Base-by-base conservation (phyloP, 1,140 invertebrate species). In the Polyergus mexicanus region DNA sequence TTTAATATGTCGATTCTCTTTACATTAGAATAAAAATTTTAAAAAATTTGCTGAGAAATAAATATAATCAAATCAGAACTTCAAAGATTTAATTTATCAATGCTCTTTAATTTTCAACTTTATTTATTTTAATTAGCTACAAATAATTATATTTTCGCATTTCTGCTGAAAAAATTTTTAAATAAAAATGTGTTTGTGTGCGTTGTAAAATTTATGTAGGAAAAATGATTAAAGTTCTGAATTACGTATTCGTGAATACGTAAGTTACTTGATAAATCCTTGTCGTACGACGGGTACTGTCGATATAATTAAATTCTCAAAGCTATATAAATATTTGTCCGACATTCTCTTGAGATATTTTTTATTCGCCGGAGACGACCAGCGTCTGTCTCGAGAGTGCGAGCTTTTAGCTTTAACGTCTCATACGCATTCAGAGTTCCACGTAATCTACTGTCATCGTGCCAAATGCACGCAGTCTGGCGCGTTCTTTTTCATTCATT, bases 391-490 rank as follows among this genome's bases (percentile, higher is more conserved):
- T 28, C 66, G 32, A 51, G 41, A 71, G 22, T 47, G 41, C 13
- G 56, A 44, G 65, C 44, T 86, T 80, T 71, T 71, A 62, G 66
- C 38, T n/a, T n/a, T n/a, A 63, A 62, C 68, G 47, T 62, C 56
- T 62, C 68, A 16, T 28, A 22, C 8, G 25, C 62, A 66, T 84
- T 83, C 35, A 51, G 51, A 60, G n/a, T 75, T 75, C n/a, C 51
- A 51, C n/a, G 22, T 60, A 76, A 63, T 3, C 47, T 71, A 78
- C 60, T 90, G 89, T 90, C 89, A 86, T 58, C 38, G 66, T 88
- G 89, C 88, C 88, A 90, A 88, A 75, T 78, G 56, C 65, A 66
- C 76, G 69, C 76, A 51, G 51, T 80, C 74, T 72, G 65, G n/a
- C 41, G 35, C 32, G 22, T 86, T 77, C 63, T 89, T 84, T 85